Evolutionary conservation across 2,888 invertebrate genomes (phyloP).

Genomic region (Sminthurides aquaticus): DNA sequence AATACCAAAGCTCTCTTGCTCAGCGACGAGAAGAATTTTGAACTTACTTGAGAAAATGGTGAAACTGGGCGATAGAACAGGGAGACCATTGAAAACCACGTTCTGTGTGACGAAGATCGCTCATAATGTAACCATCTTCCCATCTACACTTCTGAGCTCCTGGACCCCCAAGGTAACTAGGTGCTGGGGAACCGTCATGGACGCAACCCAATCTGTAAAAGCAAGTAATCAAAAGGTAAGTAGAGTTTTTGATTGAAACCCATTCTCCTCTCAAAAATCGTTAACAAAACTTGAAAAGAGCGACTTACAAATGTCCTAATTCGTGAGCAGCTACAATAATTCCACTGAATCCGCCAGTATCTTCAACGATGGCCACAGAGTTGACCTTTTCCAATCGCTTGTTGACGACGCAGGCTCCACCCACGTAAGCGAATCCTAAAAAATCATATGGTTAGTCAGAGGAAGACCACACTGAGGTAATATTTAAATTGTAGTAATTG

Average conservation of each 20-base stretch:
- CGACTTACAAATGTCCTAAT: slow-evolving; percentile 91
- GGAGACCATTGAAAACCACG: slow-evolving; percentile 91
- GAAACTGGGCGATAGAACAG: slow-evolving; percentile 85
- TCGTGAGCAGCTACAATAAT: slow-evolving; percentile 94
- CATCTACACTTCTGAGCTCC: slow-evolving; percentile 90
- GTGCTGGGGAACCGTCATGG: slow-evolving; percentile 92
- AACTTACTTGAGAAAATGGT: slow-evolving; percentile 85
- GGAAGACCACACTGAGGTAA: background rate
- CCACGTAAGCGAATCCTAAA: slow-evolving; percentile 88
- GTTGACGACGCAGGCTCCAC: slow-evolving; percentile 91
- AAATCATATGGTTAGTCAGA: background rate
- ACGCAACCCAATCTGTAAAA: slow-evolving; percentile 75
- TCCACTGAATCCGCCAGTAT: slow-evolving; percentile 91
- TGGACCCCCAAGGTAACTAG: slow-evolving; percentile 86
- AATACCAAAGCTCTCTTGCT: too few species aligned
- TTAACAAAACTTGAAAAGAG: too few species aligned
- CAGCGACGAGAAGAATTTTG: slow-evolving; percentile 3
- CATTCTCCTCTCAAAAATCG: too few species aligned
- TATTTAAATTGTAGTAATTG: background rate
- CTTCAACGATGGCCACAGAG: slow-evolving; percentile 91
- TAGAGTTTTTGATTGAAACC: too few species aligned
- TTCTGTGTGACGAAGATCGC: slow-evolving; percentile 85
- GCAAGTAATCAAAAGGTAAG: too few species aligned
- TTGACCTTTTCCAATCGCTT: slow-evolving; percentile 91
- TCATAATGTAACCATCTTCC: slow-evolving; percentile 96